Percentiles rank a stretch among this genome's conserved stretches.
Evolutionary conservation across 2,113 vertebrate species (phyloP).

Genomic region (Acanthisitta chloris): DNA sequence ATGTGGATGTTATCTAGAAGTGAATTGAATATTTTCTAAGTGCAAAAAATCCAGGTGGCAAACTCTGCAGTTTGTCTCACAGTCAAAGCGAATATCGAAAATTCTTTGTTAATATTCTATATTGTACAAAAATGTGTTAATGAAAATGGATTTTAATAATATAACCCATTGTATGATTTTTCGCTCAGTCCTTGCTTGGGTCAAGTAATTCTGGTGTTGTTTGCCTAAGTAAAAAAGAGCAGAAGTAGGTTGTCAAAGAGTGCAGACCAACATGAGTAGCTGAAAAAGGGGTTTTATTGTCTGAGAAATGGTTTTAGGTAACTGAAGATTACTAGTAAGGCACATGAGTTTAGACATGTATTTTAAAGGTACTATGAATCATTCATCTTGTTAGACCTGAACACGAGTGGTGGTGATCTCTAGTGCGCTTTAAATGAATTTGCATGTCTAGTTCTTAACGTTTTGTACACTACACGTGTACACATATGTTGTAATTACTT

Average conservation of each 20-base stretch:
- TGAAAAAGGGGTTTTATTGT: not conserved
- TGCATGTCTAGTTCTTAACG: slow-evolving; percentile 8
- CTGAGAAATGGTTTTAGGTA: slow-evolving; percentile 18
- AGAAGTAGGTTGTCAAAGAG: not conserved
- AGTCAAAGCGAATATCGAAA: not conserved
- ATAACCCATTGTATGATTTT: not conserved
- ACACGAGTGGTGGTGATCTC: slow-evolving; percentile 18
- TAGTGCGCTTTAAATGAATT: slow-evolving; percentile 54
- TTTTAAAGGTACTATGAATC: slow-evolving; percentile 52
- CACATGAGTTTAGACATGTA: slow-evolving; percentile 17
- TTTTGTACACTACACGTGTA: not conserved
- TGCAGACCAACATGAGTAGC: not conserved
- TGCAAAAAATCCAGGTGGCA: not conserved
- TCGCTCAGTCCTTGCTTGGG: not conserved
- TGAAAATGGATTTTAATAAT: not conserved
- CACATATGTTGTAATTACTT: not conserved
- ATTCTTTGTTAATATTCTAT: not conserved
- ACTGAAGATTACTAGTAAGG: slow-evolving; percentile 18
- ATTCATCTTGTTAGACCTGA: slow-evolving; percentile 53
- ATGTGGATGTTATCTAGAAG: not conserved
- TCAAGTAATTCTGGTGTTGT: not conserved
- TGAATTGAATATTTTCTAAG: not conserved
- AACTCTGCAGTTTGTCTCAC: not conserved
- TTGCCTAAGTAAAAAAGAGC: not conserved
- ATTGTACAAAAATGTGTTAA: not conserved